Evolutionary conservation across 2,797 vertebrate genomes (phyloP), one percentile per base, ranked within the genome.

Genomic region (Agapornis canus): DNA sequence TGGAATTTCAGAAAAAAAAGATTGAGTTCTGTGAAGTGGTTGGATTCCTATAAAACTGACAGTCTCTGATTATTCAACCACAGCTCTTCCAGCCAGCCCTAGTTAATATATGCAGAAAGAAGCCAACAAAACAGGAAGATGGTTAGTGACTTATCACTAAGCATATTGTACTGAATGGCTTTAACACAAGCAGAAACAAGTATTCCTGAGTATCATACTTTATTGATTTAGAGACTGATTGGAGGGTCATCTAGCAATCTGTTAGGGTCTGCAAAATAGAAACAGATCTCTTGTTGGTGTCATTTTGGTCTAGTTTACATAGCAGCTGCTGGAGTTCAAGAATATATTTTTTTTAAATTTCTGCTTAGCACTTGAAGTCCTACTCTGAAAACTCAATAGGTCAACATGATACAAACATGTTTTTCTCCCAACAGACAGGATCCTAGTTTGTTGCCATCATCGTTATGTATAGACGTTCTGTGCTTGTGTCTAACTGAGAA

Each of bases 171-270:
- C 51, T 39, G 63, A 91, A 89, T 68, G 54, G 27, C 27, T 86
- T 94, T 85, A 89, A 84, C 35, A 69, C 18, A 82, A 90, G 52
- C 35, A 94, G 90, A 92, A 93, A 66, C 5, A 94, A 91, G 79
- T 89, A 82, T 77, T 72, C 13, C 32, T 59, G 59, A 54, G 51
- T 64, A 79, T 60, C 49, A 25, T n/a, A 87, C 40, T 70, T n/a
- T 49, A 92, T 17, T 89, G 73, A 91, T 82, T 80, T 60, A 79
- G 71, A 93, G 32, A 91, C 26, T 45, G 32, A 75, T 48, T 78
- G 57, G 88, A 89, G 60, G 21, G 23, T 93, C 59, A 69, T 86
- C 42, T 73, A 82, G 16, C 39, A 88, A 18, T 71, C 63, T 89
- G 25, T 86, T 86, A 71, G 23, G 16, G 39, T 71, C 56, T 89